Evolutionary conservation across 35 echinoderm and acorn worm species (phyloP), one percentile per base, ranked within the genome.

Genomic region (Nesometra sesokonis): DNA sequence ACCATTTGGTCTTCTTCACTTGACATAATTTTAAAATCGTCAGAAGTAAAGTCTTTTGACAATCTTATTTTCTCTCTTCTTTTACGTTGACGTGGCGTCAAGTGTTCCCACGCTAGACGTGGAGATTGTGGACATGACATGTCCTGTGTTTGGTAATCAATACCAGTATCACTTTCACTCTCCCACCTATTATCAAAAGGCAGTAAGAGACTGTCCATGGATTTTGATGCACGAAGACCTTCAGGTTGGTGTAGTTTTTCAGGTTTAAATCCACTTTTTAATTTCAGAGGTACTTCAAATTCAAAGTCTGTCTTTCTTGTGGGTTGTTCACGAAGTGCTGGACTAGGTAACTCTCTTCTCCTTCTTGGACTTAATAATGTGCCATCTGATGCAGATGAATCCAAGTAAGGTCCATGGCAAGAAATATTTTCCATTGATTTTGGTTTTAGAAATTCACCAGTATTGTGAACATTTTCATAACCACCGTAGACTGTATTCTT

Each of bases 51-150:
- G 21, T 67, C 52, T 67, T 67, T 67, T 17, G 52, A 67, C 38
- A 43, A 7, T 19, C 52, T 67, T 2, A 97, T 90, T 81, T 88
- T 93, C 46, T 93, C 91, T 57, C 94, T 85, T 32, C 91, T 82
- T 67, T 88, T 85, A 36, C 91, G 84, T 84, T 97, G 94, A 19
- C 94, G 47, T 29, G 94, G 94, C 0, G 94, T 97, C 37, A 97
- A 85, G 27, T 85, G 39, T 76, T 97, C 94, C 94, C 94, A 97
- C 0, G 94, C 94, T 3, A 97, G 91, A 32, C 94, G 83, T 40
- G 94, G 93, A 19, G 88, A 89, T 0, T 67, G 52, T 9, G 52
- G 52, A 67, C 52, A 67, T 19, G 23, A 5, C 52, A 67, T 67
- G 52, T 67, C 52, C 21, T 67, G 11, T 17, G 9, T 27, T 67